These are phyloP conservation scores for Acleris emargana DNA, from an alignment of 2,888 invertebrate species.

Conservation along the genomic window DNA sequence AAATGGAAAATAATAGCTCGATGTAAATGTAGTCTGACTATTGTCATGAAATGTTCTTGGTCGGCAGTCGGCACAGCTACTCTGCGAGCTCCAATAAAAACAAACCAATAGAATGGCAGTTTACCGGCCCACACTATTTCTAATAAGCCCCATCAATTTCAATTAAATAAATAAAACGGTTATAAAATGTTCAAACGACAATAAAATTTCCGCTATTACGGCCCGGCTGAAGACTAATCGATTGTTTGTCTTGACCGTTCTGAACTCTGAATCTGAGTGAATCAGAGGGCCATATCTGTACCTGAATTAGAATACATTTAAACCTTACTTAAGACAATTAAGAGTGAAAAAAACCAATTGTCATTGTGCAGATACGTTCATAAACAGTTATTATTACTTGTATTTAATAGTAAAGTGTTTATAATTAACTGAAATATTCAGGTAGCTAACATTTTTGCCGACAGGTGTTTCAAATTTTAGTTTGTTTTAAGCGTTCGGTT, in stretches of 20 bases:
- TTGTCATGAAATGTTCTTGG: too few species aligned
- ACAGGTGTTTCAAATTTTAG: too few species aligned
- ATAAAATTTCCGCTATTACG: slow-evolving; percentile 77
- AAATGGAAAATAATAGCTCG: too few species aligned
- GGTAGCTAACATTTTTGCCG: too few species aligned
- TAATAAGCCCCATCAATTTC: slow-evolving; percentile 70
- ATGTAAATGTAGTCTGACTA: too few species aligned
- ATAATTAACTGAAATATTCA: background rate
- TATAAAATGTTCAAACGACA: slow-evolving; percentile 75
- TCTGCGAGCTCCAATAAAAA: slow-evolving; percentile 51
- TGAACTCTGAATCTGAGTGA: slow-evolving; percentile 73
- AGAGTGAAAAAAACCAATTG: too few species aligned
- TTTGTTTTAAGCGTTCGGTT: background rate
- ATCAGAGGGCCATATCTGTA: slow-evolving; percentile 49
- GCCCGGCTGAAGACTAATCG: slow-evolving; percentile 74
- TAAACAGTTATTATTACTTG: too few species aligned
- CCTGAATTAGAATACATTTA: background rate
- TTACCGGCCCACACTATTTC: slow-evolving; percentile 64
- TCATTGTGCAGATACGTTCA: too few species aligned
- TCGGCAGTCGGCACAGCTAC: background rate
- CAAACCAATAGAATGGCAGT: slow-evolving; percentile 53
- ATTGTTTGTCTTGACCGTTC: slow-evolving; percentile 77
- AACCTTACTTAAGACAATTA: too few species aligned
- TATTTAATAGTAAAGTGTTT: too few species aligned
- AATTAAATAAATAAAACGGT: slow-evolving; percentile 79